These are phyloP conservation scores for Phyllostomus hastatus DNA, from an alignment of 2,113 vertebrate species.

Conservation along the genomic window DNA sequence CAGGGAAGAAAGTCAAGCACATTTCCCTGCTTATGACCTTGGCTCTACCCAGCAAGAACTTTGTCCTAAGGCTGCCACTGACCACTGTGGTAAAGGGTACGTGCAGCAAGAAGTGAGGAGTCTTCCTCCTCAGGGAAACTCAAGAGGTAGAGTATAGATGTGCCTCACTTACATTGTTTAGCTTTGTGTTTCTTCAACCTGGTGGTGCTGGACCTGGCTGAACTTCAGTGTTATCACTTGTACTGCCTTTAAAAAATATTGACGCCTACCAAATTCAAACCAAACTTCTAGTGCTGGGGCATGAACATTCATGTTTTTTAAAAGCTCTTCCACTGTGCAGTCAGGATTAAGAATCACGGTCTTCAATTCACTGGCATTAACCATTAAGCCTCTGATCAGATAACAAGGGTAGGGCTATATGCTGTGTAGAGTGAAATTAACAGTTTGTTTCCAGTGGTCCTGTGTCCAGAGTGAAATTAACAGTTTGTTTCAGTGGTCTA, in stretches of 20 bases:
- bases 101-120: background rate
- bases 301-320: background rate
- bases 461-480: background rate
- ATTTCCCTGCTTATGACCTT: background rate
- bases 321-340: background rate
- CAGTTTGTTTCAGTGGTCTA: background rate
- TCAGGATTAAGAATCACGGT: background rate
- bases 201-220: background rate
- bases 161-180: background rate
- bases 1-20: background rate
- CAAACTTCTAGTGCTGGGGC: background rate
- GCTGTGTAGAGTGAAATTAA: background rate
- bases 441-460: background rate
- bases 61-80: background rate
- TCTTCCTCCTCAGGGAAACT: background rate
- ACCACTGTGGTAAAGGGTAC: background rate
- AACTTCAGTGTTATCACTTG: background rate
- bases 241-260: background rate
- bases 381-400: background rate
- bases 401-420: background rate
- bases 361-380: background rate
- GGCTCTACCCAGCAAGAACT: background rate
- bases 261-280: background rate
- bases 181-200: background rate
- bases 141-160: background rate